These are phyloP conservation scores for Nannobrachium achirus DNA, from an alignment of 2,113 vertebrate species.

Conservation along the genomic window DNA sequence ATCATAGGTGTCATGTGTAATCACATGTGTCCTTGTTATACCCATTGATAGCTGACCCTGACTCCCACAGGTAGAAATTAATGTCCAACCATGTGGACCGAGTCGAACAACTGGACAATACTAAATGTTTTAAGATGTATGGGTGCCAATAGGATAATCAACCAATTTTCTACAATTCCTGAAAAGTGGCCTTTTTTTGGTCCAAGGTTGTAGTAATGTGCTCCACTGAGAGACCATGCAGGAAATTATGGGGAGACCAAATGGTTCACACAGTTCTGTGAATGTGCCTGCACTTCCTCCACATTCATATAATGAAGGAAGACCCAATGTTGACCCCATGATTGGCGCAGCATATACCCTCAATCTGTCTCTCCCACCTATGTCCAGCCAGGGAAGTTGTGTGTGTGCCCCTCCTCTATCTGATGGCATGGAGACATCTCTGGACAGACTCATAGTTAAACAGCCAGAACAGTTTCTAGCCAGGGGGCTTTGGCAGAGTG, in stretches of 20 bases:
- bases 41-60: constrained; percentile 13
- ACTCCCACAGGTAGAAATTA: constrained; percentile 44
- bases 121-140: constrained; percentile 24
- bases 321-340: constrained; percentile 40
- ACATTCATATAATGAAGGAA: neutral
- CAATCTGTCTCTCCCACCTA: constrained; percentile 19
- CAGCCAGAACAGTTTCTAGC: constrained; percentile 48
- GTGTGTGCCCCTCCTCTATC: constrained; percentile 31
- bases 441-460: constrained; percentile 67
- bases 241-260: neutral
- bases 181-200: constrained; percentile 35
- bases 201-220: constrained; percentile 26
- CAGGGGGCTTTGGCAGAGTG: constrained; percentile 62
- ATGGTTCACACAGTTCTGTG: constrained; percentile 10
- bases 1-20: constrained; percentile 28
- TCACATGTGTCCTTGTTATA: constrained; percentile 28
- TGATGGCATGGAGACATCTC: constrained; percentile 61
- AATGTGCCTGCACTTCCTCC: neutral
- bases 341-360: constrained; percentile 25
- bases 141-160: neutral
- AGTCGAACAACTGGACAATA: constrained; percentile 39
- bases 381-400: constrained; percentile 38
- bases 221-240: constrained; percentile 27
- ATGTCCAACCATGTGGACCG: constrained; percentile 31
- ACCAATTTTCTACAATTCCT: constrained; percentile 23